Conservation (phyloP, 2,113 vertebrate species). For the Phocoena sinus region DNA sequence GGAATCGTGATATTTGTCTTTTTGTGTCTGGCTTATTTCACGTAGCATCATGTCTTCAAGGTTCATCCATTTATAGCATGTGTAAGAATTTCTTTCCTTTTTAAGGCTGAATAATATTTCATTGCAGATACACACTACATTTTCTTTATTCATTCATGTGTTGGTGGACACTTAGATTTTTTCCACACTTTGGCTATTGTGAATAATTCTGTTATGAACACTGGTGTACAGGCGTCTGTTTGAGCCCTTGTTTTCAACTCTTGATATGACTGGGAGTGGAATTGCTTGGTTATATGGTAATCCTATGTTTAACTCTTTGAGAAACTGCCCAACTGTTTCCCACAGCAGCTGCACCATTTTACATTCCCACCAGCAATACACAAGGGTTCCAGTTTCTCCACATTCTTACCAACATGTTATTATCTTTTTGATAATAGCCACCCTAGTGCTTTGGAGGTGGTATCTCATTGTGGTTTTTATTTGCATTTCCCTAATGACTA, state of each 20-base stretch:
- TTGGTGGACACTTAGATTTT: neutral
- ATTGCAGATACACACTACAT: neutral
- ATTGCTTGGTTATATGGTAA: neutral
- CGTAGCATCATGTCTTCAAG: neutral
- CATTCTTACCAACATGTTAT: neutral
- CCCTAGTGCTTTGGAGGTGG: neutral
- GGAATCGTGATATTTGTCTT: neutral
- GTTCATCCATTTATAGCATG: neutral
- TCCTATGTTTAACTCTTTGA: neutral
- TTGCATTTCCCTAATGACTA: neutral
- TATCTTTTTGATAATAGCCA: neutral
- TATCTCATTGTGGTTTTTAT: neutral
- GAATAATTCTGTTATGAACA: neutral
- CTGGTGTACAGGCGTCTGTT: neutral
- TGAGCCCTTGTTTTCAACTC: neutral
- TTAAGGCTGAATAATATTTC: neutral
- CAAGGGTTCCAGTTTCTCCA: neutral
- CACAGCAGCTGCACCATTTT: neutral
- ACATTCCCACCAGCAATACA: neutral
- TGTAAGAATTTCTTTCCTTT: neutral
- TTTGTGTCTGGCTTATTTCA: neutral
- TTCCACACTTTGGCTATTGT: neutral
- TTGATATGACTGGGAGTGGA: neutral
- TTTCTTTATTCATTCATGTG: neutral
- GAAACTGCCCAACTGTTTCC: neutral